Evolutionary conservation across 64 coral and sea anemone genomes (phyloP), one percentile per base, ranked within the genome.

Genomic region (Platygyra sinensis): DNA sequence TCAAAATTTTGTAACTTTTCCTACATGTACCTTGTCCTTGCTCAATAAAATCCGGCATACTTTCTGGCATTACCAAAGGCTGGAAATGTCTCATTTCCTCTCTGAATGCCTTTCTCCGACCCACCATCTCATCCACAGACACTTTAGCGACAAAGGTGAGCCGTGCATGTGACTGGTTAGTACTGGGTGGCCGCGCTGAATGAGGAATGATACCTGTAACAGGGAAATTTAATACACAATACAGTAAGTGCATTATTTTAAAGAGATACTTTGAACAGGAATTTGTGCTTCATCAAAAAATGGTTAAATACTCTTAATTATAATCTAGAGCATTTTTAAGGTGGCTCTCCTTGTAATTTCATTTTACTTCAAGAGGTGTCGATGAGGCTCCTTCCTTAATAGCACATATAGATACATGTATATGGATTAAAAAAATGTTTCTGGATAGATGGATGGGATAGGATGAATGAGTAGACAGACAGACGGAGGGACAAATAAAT

Each of bases 111-210:
- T 99, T 99, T 13, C 74, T 63, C 33, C 94, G 86, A 52, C 83
- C 97, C 10, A 95, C 79, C 20, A 90, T 82, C 74, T 99, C 97
- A 60, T 95, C 88, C 18, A 86, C 88, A 8, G 97, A 99, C 84
- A 99, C 77, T 63, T 99, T 99, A 14, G 93, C 91, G 30, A 93
- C 97, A 88, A 99, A 99, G 5, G 97, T 93, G 30, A 99, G 71
- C n/a, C 97, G 94, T 29, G 97, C 91, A 32, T 93, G 55, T 22
- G 87, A 91, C 38, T 82, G 95, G 49, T 99, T 99, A 18, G 90
- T 96, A 16, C 97, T 99, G 9, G 97, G 97, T 15, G 97, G 97
- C 17, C 97, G 79, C 15, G 94, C 97, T 57, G 97, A 99, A 74
- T 99, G 97, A 17, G 97, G 97, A 80, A 99, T 99, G 8, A 99